These are phyloP conservation scores for Epicauta chinensis DNA, from an alignment of 1,140 invertebrate species.

Conservation along the genomic window DNA sequence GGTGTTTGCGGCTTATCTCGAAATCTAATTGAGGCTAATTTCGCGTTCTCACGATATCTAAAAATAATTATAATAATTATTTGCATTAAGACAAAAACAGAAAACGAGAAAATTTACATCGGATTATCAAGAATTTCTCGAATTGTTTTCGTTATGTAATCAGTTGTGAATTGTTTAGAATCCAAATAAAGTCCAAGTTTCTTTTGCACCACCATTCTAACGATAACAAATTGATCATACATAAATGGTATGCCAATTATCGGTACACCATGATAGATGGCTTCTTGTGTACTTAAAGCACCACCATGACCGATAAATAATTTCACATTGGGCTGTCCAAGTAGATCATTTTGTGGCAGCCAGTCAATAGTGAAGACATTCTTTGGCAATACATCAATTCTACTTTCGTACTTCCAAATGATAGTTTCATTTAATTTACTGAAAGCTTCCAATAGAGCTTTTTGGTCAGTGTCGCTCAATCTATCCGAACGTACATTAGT, in stretches of 20 bases:
- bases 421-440: constrained; percentile 18
- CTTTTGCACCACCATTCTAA: constrained; percentile 13
- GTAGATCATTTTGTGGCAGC: constrained; percentile 31
- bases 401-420: constrained; percentile 25
- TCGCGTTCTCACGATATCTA: constrained; percentile 12
- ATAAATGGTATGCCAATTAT: constrained; percentile 46
- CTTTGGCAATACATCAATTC: constrained; percentile 16
- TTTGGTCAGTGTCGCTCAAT: constrained; percentile 14
- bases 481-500: constrained; percentile 23
- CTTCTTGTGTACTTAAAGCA: constrained; percentile 44
- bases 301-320: constrained; percentile 43
- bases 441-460: constrained; percentile 15
- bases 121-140: constrained; percentile 28
- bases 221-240: constrained; percentile 40
- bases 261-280: constrained; percentile 44
- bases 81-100: background rate
- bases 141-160: constrained; percentile 16
- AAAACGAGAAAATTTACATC: constrained; percentile 25
- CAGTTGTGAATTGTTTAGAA: constrained; percentile 20
- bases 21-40: constrained; percentile 8
- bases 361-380: constrained; percentile 46
- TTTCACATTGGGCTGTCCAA: constrained; percentile 30
- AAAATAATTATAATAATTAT: constrained; percentile 2
- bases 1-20: constrained; percentile 54
- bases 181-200: constrained; percentile 21